A percentile compares a stretch with the other conserved stretches of the same genome.
These are phyloP conservation scores for Buphagus erythrorhynchus DNA, from an alignment of 2,797 vertebrate genomes.

Conservation along the genomic window DNA sequence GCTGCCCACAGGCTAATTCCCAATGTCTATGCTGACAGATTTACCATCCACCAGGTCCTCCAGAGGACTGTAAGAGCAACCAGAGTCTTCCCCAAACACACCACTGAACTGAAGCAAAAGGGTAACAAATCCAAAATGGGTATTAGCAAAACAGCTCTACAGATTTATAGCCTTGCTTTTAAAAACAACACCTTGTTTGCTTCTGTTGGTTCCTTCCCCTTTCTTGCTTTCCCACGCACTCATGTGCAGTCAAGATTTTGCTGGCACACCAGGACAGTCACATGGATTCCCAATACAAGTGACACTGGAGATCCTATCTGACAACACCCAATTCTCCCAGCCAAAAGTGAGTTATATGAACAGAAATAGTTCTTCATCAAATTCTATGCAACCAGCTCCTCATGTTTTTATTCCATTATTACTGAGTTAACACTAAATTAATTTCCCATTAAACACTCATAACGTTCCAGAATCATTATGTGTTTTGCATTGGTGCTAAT, in stretches of 20 bases:
- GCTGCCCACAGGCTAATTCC: neutral
- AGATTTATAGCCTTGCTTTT: neutral
- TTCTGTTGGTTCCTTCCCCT: neutral
- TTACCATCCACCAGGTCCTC: neutral
- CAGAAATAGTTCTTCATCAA: neutral
- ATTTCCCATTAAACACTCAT: neutral
- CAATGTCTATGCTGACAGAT: neutral
- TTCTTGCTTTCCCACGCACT: neutral
- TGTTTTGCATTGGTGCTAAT: neutral
- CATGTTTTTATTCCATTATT: neutral
- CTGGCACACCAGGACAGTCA: neutral
- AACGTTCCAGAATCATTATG: neutral
- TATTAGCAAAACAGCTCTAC: neutral
- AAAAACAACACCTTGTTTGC: neutral
- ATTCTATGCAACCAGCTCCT: neutral
- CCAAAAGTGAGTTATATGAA: neutral
- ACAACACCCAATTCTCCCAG: neutral
- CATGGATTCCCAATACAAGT: neutral
- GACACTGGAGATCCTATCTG: neutral
- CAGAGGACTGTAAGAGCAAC: neutral
- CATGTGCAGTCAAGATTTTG: neutral
- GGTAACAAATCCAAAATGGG: neutral
- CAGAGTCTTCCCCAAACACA: neutral
- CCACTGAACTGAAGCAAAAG: neutral
- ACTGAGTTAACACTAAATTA: neutral